Conservation (phyloP, 1,140 invertebrate species). For the Heliothis subflexa region DNA sequence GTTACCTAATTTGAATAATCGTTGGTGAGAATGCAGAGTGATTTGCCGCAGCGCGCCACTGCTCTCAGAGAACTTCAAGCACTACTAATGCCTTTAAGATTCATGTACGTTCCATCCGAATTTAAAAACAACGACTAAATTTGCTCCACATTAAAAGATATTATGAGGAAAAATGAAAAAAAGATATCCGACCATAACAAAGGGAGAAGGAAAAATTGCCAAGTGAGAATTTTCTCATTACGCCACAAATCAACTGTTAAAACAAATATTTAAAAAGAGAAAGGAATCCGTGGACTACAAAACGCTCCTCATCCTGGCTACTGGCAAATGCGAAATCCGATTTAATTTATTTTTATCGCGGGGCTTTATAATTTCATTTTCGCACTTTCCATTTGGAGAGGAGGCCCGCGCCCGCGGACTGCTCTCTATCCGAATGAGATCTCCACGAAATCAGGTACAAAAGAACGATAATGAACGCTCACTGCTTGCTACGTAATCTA, state of each 20-base stretch:
- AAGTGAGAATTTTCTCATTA: slow-evolving; percentile 83
- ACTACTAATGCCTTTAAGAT: slow-evolving; percentile 41
- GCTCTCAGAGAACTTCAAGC: slow-evolving; percentile 36
- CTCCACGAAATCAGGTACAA: slow-evolving; percentile 86
- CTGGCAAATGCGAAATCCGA: slow-evolving; percentile 84
- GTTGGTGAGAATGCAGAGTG: slow-evolving; percentile 80
- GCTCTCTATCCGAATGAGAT: slow-evolving; percentile 85
- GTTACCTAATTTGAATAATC: slow-evolving; percentile 85
- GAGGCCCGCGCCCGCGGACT: slow-evolving; percentile 80
- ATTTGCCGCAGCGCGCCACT: slow-evolving; percentile 60
- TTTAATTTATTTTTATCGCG: slow-evolving; percentile 87
- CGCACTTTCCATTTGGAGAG: slow-evolving; percentile 85
- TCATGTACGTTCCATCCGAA: slow-evolving; percentile 35
- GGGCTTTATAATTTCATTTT: slow-evolving; percentile 87
- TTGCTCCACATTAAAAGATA: slow-evolving; percentile 39
- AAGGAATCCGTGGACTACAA: slow-evolving; percentile 82
- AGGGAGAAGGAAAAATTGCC: slow-evolving; percentile 64
- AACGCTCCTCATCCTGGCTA: slow-evolving; percentile 81
- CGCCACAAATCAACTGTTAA: slow-evolving; percentile 84
- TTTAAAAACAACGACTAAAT: slow-evolving; percentile 38
- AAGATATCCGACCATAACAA: slow-evolving; percentile 53
- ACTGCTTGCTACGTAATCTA: slow-evolving; percentile 86
- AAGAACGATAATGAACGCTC: slow-evolving; percentile 86
- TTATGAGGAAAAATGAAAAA: slow-evolving; percentile 53
- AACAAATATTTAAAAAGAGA: slow-evolving; percentile 84